Percentiles rank a stretch among this genome's conserved stretches.
Evolutionary conservation across 2,113 vertebrate genomes (phyloP).

Genomic region (Lepisosteus osseus): DNA sequence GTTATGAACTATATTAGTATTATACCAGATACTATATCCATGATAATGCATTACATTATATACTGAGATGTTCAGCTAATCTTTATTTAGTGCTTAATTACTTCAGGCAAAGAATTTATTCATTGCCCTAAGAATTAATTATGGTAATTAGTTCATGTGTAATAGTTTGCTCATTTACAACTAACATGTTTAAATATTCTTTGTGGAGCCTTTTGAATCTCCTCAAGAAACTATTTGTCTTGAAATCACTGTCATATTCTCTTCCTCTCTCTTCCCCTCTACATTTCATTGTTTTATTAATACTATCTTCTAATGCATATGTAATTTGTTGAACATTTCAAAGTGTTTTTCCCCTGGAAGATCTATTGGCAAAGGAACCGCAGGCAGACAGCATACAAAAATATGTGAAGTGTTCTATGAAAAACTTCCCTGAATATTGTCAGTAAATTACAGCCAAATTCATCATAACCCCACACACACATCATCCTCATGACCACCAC

Average conservation of each 20-base stretch:
- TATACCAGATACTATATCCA: too few species aligned
- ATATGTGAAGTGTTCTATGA: background rate
- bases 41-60: background rate
- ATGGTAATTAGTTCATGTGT: constrained; percentile 16
- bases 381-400: background rate
- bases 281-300: background rate
- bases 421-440: background rate
- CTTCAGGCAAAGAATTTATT: constrained; percentile 6
- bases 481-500: background rate
- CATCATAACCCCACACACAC: constrained; percentile 5
- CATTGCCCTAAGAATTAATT: constrained; percentile 13
- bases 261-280: background rate
- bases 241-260: background rate
- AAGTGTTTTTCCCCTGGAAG: background rate
- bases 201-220: constrained; percentile 6
- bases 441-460: constrained; percentile 24
- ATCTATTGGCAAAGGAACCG: constrained; percentile 5
- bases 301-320: background rate
- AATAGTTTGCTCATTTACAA: constrained; percentile 15
- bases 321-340: constrained; percentile 5
- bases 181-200: constrained; percentile 18
- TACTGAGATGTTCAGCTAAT: background rate
- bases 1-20: too few species aligned
- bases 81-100: constrained; percentile 8
- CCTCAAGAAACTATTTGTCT: background rate